phyloP scores from a whole-genome alignment of 2,888 invertebrate genomes.

The Helicoverpa assulta region DNA sequence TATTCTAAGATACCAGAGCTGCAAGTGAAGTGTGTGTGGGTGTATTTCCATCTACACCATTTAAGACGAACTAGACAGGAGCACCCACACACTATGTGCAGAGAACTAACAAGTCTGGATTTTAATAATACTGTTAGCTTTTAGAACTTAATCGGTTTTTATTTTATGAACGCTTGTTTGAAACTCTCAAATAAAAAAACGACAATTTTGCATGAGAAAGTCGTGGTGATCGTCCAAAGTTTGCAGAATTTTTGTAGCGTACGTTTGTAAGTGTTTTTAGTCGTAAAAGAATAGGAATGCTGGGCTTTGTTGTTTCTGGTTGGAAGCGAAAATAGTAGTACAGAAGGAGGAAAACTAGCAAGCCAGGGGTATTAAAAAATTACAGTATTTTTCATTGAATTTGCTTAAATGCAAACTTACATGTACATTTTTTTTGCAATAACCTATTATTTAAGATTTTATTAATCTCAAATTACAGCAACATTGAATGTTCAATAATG shows the following conservation, averaged over 20 bases:
- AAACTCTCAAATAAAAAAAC: slow-evolving; percentile 25
- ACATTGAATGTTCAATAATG: no score
- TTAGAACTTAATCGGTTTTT: slow-evolving; percentile 48
- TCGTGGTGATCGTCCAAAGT: slow-evolving; percentile 13
- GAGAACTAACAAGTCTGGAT: slow-evolving; percentile 51
- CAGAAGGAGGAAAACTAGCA: background rate
- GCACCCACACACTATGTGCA: slow-evolving; percentile 54
- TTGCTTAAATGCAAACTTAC: no score
- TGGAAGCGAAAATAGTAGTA: background rate
- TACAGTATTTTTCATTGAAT: no score
- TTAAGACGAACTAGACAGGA: slow-evolving; percentile 31
- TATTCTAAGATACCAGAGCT: background rate
- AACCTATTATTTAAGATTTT: no score
- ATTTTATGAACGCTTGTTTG: slow-evolving; percentile 46
- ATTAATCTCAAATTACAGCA: no score
- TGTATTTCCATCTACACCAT: slow-evolving; percentile 3
- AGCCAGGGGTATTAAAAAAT: background rate
- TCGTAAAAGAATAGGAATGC: slow-evolving; percentile 23
- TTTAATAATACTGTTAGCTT: slow-evolving; percentile 50
- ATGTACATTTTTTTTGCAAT: no score
- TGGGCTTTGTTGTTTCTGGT: slow-evolving; percentile 5
- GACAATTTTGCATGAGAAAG: slow-evolving; percentile 36
- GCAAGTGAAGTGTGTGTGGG: background rate
- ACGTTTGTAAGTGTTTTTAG: slow-evolving; percentile 18
- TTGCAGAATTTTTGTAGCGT: slow-evolving; percentile 11